Percentiles rank a stretch among this genome's conserved stretches.
Conservation (phyloP, 2,797 vertebrate genomes). For the Schizopygopsis malacanthus region DNA sequence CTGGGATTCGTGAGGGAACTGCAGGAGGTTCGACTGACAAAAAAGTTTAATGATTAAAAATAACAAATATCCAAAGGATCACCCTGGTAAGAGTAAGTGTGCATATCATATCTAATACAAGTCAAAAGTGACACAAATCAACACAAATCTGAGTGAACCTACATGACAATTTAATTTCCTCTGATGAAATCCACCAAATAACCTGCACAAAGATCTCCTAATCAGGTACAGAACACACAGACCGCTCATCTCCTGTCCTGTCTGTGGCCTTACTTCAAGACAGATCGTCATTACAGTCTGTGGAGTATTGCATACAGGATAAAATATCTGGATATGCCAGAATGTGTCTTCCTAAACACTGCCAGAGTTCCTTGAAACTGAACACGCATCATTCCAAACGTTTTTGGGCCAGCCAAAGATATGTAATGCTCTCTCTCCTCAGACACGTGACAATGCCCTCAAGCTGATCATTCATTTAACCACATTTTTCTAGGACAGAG, state of each 20-base stretch:
- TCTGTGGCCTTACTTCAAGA: not conserved
- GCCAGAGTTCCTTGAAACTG: not conserved
- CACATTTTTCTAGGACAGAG: conserved; percentile 9
- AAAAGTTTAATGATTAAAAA: not conserved
- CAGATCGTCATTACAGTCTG: not conserved
- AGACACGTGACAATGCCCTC: not conserved
- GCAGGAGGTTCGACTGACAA: not conserved
- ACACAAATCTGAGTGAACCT: conserved; percentile 11
- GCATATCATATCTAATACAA: not conserved
- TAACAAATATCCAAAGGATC: not conserved
- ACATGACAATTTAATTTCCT: conserved; percentile 49
- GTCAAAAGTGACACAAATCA: conserved; percentile 17
- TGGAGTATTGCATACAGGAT: conserved; percentile 2
- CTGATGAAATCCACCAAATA: conserved; percentile 21
- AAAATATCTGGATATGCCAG: not conserved
- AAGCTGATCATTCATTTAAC: conserved; percentile 20
- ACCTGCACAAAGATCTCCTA: conserved; percentile 19
- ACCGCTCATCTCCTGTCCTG: not conserved
- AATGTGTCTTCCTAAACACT: not conserved
- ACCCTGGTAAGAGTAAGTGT: not conserved
- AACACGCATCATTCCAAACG: conserved; percentile 1
- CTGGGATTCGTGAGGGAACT: too few species aligned
- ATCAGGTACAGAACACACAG: conserved; percentile 23
- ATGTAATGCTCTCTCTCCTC: not conserved
- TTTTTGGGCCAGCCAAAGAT: not conserved